Evolutionary conservation across 2,888 invertebrate species (phyloP).

Genomic region (Tetragnatha montana): DNA sequence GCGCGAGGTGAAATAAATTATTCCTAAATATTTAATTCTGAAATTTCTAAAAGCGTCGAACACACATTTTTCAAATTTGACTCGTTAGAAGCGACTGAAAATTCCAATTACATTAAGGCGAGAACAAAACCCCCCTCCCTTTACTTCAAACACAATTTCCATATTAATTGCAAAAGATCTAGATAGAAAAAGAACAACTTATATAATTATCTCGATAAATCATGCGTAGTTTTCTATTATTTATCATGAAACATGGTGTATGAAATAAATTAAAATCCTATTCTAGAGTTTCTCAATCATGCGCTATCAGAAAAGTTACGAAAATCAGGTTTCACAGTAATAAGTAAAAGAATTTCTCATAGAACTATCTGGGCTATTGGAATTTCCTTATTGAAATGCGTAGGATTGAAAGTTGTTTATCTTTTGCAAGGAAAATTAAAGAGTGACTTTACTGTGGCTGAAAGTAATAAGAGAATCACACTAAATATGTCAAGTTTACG

Average conservation of each 20-base stretch:
- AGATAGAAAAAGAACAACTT: slow-evolving; percentile 3
- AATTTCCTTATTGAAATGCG: too few relatives aligned
- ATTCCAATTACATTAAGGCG: slow-evolving; percentile 3
- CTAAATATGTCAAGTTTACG: too few relatives aligned
- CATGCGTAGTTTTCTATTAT: slow-evolving; percentile 8
- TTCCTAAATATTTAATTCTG: slow-evolving; percentile 23
- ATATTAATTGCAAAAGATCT: slow-evolving; percentile 21
- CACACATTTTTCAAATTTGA: slow-evolving; percentile 1
- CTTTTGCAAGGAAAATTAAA: too few relatives aligned
- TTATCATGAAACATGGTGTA: background rate
- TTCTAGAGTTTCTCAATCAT: too few relatives aligned
- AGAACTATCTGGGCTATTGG: too few relatives aligned
- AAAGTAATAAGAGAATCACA: too few relatives aligned
- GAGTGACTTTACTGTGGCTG: too few relatives aligned
- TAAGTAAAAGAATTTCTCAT: too few relatives aligned
- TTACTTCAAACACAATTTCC: slow-evolving; percentile 40
- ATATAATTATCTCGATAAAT: slow-evolving; percentile 4
- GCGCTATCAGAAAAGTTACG: too few relatives aligned
- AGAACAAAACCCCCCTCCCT: slow-evolving; percentile 3
- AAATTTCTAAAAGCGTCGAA: background rate
- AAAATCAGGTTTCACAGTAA: too few relatives aligned
- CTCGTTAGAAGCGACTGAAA: slow-evolving; percentile 16
- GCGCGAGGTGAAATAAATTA: background rate
- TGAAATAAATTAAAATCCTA: too few relatives aligned
- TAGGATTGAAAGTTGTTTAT: too few relatives aligned